Conservation (phyloP, 2,113 vertebrate genomes). For the Andinoacara biseriatus region DNA sequence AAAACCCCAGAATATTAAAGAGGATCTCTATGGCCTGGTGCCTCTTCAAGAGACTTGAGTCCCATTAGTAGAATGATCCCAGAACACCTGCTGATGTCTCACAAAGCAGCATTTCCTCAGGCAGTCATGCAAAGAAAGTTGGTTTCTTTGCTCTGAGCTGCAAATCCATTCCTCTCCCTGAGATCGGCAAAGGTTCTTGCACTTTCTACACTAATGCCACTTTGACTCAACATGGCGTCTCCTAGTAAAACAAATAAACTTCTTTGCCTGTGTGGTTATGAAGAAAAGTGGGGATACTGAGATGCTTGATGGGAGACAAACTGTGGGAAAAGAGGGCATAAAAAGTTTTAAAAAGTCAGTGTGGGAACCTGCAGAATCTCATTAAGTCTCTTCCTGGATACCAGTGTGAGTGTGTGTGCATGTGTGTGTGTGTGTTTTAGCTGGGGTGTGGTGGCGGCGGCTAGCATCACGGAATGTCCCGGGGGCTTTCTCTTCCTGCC, state of each 20-base stretch:
- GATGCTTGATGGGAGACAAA: neutral
- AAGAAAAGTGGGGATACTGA: neutral
- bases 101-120: neutral
- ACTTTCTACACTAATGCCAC: neutral
- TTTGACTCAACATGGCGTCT: neutral
- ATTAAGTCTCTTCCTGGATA: slow-evolving; percentile 71
- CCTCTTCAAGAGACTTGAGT: neutral
- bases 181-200: neutral
- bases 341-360: slow-evolving; percentile 2
- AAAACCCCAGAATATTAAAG: too few species aligned
- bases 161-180: neutral
- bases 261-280: neutral
- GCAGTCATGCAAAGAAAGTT: neutral
- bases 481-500: slow-evolving; percentile 81
- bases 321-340: neutral
- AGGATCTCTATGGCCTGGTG: neutral
- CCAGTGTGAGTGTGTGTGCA: slow-evolving; percentile 28
- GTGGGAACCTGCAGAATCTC: slow-evolving; percentile 72
- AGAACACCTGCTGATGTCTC: neutral
- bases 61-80: neutral
- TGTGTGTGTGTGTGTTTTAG: slow-evolving; percentile 12
- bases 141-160: neutral
- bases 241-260: neutral
- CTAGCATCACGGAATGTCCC: slow-evolving; percentile 95
- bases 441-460: slow-evolving; percentile 34